These are phyloP conservation scores for Neostethus bicornis DNA, from an alignment of 2,797 vertebrate genomes.

Conservation along the genomic window DNA sequence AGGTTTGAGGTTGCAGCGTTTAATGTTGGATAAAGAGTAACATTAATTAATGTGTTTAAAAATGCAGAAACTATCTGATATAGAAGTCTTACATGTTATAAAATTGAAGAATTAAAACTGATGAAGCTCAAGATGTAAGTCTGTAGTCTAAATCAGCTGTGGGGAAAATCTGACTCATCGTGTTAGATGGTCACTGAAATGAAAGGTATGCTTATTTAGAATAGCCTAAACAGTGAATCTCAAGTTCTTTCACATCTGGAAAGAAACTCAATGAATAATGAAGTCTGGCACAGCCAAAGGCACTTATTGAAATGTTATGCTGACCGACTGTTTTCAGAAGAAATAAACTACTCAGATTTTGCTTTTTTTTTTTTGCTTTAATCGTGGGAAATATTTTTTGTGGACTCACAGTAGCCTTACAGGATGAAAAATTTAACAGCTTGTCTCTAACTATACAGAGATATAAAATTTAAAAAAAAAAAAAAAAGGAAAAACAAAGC, in stretches of 20 bases:
- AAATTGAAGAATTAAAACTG: conserved; percentile 39
- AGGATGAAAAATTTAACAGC: neutral
- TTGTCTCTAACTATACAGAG: neutral
- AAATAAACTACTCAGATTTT: neutral
- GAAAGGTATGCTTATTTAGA: conserved; percentile 20
- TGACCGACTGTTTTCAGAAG: neutral
- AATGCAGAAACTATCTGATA: neutral
- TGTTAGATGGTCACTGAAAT: conserved; percentile 25
- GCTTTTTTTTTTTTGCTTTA: neutral
- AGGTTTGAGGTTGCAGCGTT: neutral
- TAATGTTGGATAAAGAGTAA: neutral
- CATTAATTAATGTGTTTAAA: neutral
- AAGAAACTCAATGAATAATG: conserved; percentile 20
- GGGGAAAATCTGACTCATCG: conserved; percentile 56
- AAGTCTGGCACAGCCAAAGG: conserved; percentile 6
- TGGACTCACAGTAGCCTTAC: neutral
- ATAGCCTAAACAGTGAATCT: conserved; percentile 23
- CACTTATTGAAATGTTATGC: conserved; percentile 12
- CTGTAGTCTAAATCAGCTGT: conserved; percentile 48
- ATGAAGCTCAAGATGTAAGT: no score
- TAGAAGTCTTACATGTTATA: conserved; percentile 4
- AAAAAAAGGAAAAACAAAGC: no score
- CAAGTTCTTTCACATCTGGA: conserved; percentile 18
- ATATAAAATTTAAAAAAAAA: no score
- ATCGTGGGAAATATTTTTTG: conserved; percentile 9